Base-by-base conservation (phyloP, 2,113 vertebrate genomes). In the Eptesicus fuscus region DNA sequence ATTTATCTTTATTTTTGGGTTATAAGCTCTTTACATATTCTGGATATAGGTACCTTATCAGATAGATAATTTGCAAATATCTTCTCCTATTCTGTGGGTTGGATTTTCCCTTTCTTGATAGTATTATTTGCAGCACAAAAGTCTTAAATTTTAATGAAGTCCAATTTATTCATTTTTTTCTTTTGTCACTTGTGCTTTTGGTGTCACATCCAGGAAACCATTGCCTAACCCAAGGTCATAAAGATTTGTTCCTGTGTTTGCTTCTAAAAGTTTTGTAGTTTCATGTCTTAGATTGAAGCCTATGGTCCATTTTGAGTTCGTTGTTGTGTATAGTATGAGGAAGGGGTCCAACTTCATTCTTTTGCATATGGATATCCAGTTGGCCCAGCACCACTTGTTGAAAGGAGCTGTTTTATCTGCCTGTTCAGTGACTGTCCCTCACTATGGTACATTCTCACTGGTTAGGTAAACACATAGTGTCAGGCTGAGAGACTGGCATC, bases 61-160 rank as follows among this genome's bases (percentile, higher is more conserved):
- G 69, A 49, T 90, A 83, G 49, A 71, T 77, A 30, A 71, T 73
- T 94, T 90, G 14, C 37, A 92, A 80, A 25, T 85, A 71, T 92
- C 67, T 92, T 83, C n/a, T 90, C 37, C 42, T 11, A 4, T 94
- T 82, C 51, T 65, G 3, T 90, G 42, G 3, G 40, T 89, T 91
- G 32, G 59, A 8, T 49, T 96, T 95, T 82, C 4, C 49, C 37
- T 94, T 85, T 53, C 42, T 73, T 88, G 32, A 51, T 77, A 25
- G 53, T 32, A 35, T 86, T 71, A 28, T 69, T 88, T 83, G 47
- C 14, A 93, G 77, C 30, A 44, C 28, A 56, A 56, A 71, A 63
- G 37, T 35, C 83, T 90, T 83, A 42, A 95, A 78, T 92, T 84
- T 89, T 84, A 51, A 78, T 71, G 12, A 49, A 70, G 59, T 88